Evolutionary conservation across 2,797 vertebrate genomes (phyloP).

Genomic region (Peromyscus attwateri): DNA sequence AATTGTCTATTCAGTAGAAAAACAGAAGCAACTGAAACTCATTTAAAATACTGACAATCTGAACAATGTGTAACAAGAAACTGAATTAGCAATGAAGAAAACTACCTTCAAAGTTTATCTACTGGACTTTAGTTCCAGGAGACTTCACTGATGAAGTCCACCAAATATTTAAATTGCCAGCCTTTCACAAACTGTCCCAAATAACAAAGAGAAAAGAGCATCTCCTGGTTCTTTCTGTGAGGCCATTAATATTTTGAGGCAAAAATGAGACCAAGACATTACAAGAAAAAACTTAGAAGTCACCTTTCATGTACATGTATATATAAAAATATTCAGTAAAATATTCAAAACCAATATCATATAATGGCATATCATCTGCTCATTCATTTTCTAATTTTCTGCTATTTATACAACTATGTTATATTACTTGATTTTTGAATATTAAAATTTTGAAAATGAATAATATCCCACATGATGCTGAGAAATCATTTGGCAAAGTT

Average conservation of each 20-base stretch:
- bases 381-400: not conserved
- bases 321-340: not conserved
- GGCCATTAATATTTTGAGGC: not conserved
- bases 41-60: not conserved
- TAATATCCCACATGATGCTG: not conserved
- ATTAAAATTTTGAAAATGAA: not conserved
- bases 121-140: not conserved
- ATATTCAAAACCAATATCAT: not conserved
- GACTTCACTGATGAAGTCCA: not conserved
- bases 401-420: not conserved
- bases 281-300: not conserved
- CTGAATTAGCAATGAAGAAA: not conserved
- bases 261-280: not conserved
- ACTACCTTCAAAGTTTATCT: not conserved
- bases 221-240: not conserved
- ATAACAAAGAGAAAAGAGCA: not conserved
- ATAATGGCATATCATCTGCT: not conserved
- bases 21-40: not conserved
- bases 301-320: not conserved
- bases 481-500: not conserved
- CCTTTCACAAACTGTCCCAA: conserved; percentile 17
- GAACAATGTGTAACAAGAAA: not conserved
- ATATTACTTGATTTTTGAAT: not conserved
- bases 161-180: conserved; percentile 22
- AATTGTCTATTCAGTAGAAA: not conserved